phyloP scores from a whole-genome alignment of 2,888 invertebrate species.

The Teleogryllus oceanicus region DNA sequence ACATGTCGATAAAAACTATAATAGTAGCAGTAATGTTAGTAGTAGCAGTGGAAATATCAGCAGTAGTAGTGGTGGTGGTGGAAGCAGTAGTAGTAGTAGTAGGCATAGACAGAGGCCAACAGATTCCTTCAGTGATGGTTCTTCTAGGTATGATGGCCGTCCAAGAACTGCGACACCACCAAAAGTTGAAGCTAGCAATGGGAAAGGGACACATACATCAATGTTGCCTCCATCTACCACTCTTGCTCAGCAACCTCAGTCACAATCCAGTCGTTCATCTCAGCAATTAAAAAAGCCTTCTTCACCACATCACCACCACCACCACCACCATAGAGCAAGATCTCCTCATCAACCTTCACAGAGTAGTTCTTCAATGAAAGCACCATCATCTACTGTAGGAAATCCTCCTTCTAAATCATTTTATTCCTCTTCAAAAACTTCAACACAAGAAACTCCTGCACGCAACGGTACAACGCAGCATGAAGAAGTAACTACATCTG shows the following conservation, averaged over 20 bases:
- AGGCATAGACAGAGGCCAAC: not conserved
- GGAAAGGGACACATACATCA: not conserved
- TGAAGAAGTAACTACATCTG: not conserved
- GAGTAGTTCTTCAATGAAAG: not conserved
- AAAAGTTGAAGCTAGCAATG: not conserved
- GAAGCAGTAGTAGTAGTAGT: not conserved
- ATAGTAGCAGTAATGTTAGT: not conserved
- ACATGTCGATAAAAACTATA: not conserved
- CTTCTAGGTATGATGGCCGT: not conserved
- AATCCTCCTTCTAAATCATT: slow-evolving; percentile 4
- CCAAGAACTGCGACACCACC: not conserved
- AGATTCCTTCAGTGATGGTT: not conserved
- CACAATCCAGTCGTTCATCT: not conserved
- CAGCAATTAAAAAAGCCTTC: not conserved
- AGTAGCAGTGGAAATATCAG: not conserved
- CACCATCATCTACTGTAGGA: slow-evolving; percentile 22
- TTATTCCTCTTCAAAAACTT: not conserved
- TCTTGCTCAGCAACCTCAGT: not conserved
- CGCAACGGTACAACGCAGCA: slow-evolving; percentile 26
- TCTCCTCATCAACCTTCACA: slow-evolving; percentile 23
- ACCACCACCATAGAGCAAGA: slow-evolving; percentile 21
- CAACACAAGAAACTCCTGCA: slow-evolving; percentile 21
- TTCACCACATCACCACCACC: not conserved
- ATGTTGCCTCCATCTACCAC: not conserved
- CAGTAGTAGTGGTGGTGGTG: not conserved